Conservation (phyloP, 37 sponge, comb jelly and placozoan genomes). For the Cladorhizidae sp. region DNA sequence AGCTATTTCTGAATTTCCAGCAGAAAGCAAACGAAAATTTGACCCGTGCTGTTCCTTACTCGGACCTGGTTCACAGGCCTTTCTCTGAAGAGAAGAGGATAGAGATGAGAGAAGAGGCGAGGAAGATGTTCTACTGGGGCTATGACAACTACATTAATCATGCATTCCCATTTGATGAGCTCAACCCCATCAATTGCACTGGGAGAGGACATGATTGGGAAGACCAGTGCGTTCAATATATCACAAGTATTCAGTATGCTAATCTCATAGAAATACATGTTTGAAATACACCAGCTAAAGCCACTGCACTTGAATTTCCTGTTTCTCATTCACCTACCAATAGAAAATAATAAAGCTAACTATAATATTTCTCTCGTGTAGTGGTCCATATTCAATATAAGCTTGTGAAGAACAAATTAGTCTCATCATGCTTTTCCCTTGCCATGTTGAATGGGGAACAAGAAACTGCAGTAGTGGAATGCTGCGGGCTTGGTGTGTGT, state of each 20-base stretch:
- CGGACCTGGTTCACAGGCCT: constrained; percentile 54
- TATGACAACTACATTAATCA: constrained; percentile 95
- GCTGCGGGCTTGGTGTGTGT: too few species aligned
- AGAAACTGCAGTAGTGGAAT: too few species aligned
- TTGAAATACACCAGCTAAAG: too few species aligned
- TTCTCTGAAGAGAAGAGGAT: constrained; percentile 64
- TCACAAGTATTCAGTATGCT: constrained; percentile 5
- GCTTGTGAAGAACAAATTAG: too few species aligned
- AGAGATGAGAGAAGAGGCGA: constrained; percentile 54
- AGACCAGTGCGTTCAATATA: constrained; percentile 60
- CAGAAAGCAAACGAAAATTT: constrained; percentile 9
- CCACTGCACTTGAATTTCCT: not conserved
- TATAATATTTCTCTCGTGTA: too few species aligned
- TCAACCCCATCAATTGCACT: constrained; percentile 89
- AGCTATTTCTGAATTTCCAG: constrained; percentile 31
- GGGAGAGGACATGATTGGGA: constrained; percentile 95
- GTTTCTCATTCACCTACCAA: too few species aligned
- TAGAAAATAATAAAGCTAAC: too few species aligned
- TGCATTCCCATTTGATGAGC: constrained; percentile 97
- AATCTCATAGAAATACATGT: too few species aligned
- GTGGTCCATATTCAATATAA: too few species aligned
- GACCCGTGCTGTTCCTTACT: constrained; percentile 17
- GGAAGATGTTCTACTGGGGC: constrained; percentile 94
- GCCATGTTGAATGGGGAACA: too few species aligned
- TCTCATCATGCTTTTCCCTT: too few species aligned